Evolutionary conservation across 2,888 invertebrate species (phyloP).

Genomic region (Portevinia maculata): DNA sequence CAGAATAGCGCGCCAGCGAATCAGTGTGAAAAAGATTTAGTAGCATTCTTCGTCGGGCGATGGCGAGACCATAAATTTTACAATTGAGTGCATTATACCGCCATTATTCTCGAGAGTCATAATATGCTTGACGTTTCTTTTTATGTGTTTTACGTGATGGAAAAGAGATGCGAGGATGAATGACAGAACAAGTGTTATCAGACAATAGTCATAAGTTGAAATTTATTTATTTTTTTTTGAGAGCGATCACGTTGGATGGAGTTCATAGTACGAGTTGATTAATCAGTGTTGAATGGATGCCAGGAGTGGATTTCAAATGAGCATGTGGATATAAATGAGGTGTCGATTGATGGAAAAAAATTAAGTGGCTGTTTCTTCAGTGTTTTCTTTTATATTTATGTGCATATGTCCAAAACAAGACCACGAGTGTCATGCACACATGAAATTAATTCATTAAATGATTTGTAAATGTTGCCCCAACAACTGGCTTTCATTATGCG

Average conservation of each 20-base stretch:
- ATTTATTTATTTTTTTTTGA: conserved; percentile 1
- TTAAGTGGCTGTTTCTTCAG: not conserved
- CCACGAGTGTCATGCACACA: no score
- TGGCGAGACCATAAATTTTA: conserved; percentile 70
- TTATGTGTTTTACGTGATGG: conserved; percentile 63
- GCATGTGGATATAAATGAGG: not conserved
- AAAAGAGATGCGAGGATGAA: conserved; percentile 43
- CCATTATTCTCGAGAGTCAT: conserved; percentile 55
- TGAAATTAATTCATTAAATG: no score
- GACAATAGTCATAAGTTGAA: conserved; percentile 14
- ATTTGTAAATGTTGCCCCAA: no score
- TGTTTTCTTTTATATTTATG: no score
- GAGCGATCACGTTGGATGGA: not conserved
- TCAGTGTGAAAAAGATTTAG: conserved; percentile 73
- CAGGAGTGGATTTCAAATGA: conserved; percentile 1
- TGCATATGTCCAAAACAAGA: no score
- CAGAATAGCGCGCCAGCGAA: conserved; percentile 3
- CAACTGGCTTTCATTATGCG: no score
- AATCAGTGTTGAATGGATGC: not conserved
- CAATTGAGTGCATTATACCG: conserved; percentile 74
- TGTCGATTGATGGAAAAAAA: not conserved
- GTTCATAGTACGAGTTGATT: conserved; percentile 2
- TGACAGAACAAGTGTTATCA: conserved; percentile 56
- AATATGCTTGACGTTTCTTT: conserved; percentile 40
- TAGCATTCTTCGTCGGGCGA: conserved; percentile 65